Conservation (phyloP, 2,113 vertebrate genomes). For the Sapajus apella region DNA sequence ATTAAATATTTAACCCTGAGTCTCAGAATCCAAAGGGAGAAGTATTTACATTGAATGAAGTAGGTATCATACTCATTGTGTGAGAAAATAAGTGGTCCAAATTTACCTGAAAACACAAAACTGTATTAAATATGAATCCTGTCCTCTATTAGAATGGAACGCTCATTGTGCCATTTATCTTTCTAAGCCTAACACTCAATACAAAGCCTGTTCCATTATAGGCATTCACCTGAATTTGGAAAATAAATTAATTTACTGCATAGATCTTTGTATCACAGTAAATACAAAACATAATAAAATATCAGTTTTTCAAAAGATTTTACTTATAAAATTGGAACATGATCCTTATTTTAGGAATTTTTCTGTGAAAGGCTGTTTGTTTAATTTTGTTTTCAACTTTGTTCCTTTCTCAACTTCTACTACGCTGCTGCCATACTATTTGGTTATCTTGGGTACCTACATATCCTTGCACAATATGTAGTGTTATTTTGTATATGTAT, state of each 20-base stretch:
- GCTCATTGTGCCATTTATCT: not conserved
- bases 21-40: not conserved
- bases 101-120: not conserved
- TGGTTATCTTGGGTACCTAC: not conserved
- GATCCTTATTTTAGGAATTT: not conserved
- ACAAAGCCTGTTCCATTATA: not conserved
- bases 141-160: not conserved
- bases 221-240: not conserved
- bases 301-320: not conserved
- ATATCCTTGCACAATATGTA: not conserved
- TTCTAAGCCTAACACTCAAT: not conserved
- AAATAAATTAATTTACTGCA: not conserved
- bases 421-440: not conserved
- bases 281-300: not conserved
- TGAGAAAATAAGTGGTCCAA: not conserved
- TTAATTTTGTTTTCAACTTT: not conserved
- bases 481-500: not conserved
- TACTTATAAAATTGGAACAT: not conserved
- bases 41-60: not conserved
- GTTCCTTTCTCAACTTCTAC: not conserved
- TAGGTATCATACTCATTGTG: not conserved
- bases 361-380: not conserved
- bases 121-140: not conserved
- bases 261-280: not conserved
- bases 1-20: conserved; percentile 14